A percentile compares a stretch with the other conserved stretches of the same genome.
These are phyloP conservation scores for Siniperca knerii DNA, from an alignment of 2,113 vertebrate genomes.

Conservation along the genomic window DNA sequence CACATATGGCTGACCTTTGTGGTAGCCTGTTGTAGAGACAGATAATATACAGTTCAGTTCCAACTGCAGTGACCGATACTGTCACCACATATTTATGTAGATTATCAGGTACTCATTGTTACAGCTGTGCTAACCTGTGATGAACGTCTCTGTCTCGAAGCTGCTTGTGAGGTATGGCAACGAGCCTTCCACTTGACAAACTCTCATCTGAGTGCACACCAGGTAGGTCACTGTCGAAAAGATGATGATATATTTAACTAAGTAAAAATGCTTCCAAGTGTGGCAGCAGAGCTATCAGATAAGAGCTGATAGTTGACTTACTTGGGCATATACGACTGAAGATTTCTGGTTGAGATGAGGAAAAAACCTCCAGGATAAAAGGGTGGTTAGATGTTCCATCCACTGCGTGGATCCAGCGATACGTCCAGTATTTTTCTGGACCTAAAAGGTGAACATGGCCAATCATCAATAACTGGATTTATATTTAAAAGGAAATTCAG, in stretches of 20 bases:
- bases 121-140: conserved; percentile 84
- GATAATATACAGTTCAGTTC: not conserved
- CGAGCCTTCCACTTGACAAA: conserved; percentile 82
- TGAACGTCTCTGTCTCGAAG: conserved; percentile 90
- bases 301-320: conserved; percentile 67
- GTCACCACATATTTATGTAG: not conserved
- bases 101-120: not conserved
- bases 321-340: conserved; percentile 92
- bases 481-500: not conserved
- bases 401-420: conserved; percentile 91
- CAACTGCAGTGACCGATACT: not conserved
- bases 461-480: not conserved
- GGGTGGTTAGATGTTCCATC: conserved; percentile 89
- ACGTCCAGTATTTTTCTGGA: conserved; percentile 91
- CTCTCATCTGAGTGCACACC: conserved; percentile 94
- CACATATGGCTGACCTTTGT: conserved; percentile 89
- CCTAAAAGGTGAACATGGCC: conserved; percentile 69
- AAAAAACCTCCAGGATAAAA: conserved; percentile 93
- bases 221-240: conserved; percentile 85
- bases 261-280: not conserved
- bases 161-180: conserved; percentile 91
- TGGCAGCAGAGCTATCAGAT: not conserved
- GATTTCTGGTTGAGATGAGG: conserved; percentile 92
- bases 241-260: not conserved
- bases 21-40: conserved; percentile 82